A percentile compares a stretch with the other conserved stretches of the same genome.
Evolutionary conservation across 1,140 invertebrate species (phyloP).

Genomic region (Ridgeia piscesae): DNA sequence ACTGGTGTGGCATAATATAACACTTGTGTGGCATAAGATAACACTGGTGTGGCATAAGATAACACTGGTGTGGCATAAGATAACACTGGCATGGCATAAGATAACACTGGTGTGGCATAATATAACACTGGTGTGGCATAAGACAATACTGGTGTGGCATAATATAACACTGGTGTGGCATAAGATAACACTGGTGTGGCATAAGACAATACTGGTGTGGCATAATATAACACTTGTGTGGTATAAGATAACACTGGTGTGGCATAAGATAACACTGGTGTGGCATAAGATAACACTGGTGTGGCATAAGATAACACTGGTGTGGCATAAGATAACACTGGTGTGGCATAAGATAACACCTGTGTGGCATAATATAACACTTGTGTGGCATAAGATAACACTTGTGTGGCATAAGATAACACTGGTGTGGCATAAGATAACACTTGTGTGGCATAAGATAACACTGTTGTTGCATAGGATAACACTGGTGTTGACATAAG

Average conservation of each 20-base stretch:
- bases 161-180: not conserved
- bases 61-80: not conserved
- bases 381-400: not conserved
- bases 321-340: not conserved
- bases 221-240: not conserved
- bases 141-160: not conserved
- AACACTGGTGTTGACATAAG: no score
- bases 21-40: not conserved
- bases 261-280: not conserved
- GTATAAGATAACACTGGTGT: not conserved
- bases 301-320: not conserved
- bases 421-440: no score
- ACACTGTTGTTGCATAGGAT: no score
- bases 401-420: not conserved
- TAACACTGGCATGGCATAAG: not conserved
- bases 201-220: no score
- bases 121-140: not conserved
- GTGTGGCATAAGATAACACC: not conserved
- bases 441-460: no score
- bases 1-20: not conserved
- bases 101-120: not conserved
- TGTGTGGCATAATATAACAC: not conserved
- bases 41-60: not conserved
- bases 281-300: not conserved
- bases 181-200: no score